phyloP scores from a whole-genome alignment of 2,888 invertebrate genomes.

The Zygaena filipendulae region DNA sequence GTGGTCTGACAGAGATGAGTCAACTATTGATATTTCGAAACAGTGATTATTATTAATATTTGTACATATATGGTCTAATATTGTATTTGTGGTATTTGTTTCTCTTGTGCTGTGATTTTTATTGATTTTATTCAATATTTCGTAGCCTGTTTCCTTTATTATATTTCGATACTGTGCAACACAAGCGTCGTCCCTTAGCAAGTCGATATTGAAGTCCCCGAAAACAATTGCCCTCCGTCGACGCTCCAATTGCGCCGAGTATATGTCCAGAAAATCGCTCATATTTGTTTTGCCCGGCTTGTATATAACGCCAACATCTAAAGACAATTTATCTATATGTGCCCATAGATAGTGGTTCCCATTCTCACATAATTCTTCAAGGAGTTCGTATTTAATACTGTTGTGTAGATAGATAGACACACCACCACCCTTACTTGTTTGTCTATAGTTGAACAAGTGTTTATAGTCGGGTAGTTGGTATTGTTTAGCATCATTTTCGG shows the following conservation, averaged over 20 bases:
- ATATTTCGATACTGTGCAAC: slow-evolving; percentile 2
- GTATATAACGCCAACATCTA: slow-evolving; percentile 14
- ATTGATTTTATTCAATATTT: slow-evolving; percentile 12
- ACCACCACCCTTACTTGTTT: slow-evolving; percentile 2
- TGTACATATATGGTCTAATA: slow-evolving; percentile 15
- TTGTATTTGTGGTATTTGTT: slow-evolving; percentile 11
- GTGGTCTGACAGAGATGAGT: slow-evolving; percentile 17
- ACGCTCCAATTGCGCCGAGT: slow-evolving; percentile 8
- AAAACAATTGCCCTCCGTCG: slow-evolving; percentile 9
- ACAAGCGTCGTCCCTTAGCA: slow-evolving; percentile 2
- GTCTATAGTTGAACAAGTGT: slow-evolving; percentile 7
- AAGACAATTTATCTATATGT: slow-evolving; percentile 9
- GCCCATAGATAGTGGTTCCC: slow-evolving; percentile 21
- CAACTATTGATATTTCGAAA: slow-evolving; percentile 11
- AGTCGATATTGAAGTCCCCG: slow-evolving; percentile 13
- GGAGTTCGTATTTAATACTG: slow-evolving; percentile 7
- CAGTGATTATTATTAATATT: slow-evolving; percentile 10
- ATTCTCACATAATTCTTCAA: slow-evolving; percentile 12
- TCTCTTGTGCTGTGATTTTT: slow-evolving; percentile 10
- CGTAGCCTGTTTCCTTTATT: slow-evolving; percentile 7
- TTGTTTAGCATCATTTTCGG: slow-evolving; percentile 13
- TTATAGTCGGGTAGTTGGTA: slow-evolving; percentile 8
- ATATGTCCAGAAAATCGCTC: slow-evolving; percentile 10
- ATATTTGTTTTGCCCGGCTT: slow-evolving; percentile 11
- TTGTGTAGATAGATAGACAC: slow-evolving; percentile 4